Percentiles rank a stretch among this genome's conserved stretches.
These are phyloP conservation scores for Urocolius indicus DNA, from an alignment of 2,113 vertebrate species.

Conservation along the genomic window DNA sequence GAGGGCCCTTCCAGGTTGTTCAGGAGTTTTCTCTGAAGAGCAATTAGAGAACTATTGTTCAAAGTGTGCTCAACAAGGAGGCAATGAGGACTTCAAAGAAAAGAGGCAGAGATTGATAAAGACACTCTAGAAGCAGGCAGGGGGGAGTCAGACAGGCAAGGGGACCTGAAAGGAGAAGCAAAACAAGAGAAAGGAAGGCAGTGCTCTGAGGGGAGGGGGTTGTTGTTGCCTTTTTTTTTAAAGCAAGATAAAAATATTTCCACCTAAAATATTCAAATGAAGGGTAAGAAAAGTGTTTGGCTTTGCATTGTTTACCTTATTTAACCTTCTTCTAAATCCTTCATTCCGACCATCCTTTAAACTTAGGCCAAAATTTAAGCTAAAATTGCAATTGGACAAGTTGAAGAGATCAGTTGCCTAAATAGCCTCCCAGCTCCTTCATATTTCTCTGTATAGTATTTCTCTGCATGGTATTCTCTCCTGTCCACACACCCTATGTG, in stretches of 20 bases:
- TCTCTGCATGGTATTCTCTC: background rate
- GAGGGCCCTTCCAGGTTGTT: conserved; percentile 50
- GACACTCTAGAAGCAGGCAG: conserved; percentile 5
- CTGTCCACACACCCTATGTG: fast-evolving
- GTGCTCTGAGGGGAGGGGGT: background rate
- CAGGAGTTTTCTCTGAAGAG: conserved; percentile 54
- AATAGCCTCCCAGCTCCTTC: background rate
- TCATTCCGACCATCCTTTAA: background rate
- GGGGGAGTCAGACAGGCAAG: background rate
- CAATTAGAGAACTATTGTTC: conserved; percentile 63
- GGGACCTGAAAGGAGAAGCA: background rate
- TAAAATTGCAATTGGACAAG: background rate
- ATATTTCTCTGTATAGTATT: background rate
- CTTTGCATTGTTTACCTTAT: background rate
- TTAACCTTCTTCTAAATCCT: background rate
- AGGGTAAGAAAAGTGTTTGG: background rate
- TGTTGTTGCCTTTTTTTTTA: background rate
- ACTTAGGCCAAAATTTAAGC: background rate
- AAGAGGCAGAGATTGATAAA: conserved; percentile 41
- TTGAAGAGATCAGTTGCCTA: background rate
- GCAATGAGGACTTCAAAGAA: conserved; percentile 26
- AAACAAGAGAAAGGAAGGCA: background rate
- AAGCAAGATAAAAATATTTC: background rate
- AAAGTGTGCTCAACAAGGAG: conserved; percentile 44
- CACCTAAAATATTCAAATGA: background rate